These are phyloP conservation scores for Bombus soroeensis DNA, from an alignment of 1,140 invertebrate species.

Conservation along the genomic window DNA sequence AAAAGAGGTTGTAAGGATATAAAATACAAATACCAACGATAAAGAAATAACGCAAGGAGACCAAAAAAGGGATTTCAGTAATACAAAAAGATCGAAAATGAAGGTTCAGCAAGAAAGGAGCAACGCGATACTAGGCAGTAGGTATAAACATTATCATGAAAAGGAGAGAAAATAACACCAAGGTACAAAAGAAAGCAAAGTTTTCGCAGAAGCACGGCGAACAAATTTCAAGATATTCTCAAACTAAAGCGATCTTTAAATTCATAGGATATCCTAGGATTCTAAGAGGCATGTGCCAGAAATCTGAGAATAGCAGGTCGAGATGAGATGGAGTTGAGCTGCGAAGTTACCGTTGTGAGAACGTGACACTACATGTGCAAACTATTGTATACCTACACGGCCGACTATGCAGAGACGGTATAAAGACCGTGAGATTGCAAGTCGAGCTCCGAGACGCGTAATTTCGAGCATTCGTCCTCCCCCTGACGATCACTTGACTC, in stretches of 20 bases:
- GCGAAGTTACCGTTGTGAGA: not conserved
- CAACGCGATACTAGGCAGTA: not conserved
- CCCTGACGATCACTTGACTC: not conserved
- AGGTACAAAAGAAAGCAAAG: not conserved
- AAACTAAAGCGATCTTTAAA: not conserved
- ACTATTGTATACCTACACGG: not conserved
- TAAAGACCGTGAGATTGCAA: slow-evolving; percentile 50
- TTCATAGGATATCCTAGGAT: not conserved
- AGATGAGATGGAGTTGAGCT: not conserved
- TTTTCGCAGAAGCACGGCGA: not conserved
- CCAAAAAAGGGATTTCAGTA: not conserved
- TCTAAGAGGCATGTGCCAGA: not conserved
- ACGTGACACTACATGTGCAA: not conserved
- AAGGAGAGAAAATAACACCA: not conserved
- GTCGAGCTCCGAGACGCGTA: slow-evolving; percentile 31
- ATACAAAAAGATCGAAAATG: not conserved
- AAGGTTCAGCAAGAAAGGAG: not conserved
- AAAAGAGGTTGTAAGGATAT: not conserved
- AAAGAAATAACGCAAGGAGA: not conserved
- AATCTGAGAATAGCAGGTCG: not conserved
- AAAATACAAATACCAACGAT: not conserved
- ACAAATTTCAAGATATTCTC: not conserved
- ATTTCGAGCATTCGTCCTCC: slow-evolving; percentile 4
- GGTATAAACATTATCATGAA: not conserved
- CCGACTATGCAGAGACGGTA: not conserved